Percentiles rank a stretch among this genome's conserved stretches.
phyloP scores from a whole-genome alignment of 2,113 vertebrate species.

The Turdus rufiventris region DNA sequence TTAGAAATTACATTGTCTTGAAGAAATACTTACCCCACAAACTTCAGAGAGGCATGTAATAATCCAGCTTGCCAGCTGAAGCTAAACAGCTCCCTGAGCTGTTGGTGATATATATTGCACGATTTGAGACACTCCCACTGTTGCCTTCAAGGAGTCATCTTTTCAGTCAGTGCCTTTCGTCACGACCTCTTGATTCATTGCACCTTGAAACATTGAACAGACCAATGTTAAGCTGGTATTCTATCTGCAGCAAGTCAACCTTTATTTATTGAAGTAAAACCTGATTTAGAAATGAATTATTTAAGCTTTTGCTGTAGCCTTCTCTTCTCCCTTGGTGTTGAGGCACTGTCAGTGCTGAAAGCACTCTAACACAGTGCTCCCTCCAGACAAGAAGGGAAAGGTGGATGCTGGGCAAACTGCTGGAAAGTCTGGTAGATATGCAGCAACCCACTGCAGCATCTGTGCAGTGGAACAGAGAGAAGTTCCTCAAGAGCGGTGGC shows the following conservation, averaged over 20 bases:
- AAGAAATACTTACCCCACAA: slow-evolving; percentile 42
- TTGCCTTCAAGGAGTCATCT: neutral
- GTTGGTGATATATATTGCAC: slow-evolving; percentile 36
- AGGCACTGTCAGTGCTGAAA: neutral
- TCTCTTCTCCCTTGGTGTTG: neutral
- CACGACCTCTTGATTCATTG: neutral
- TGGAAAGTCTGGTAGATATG: neutral
- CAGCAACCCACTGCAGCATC: neutral
- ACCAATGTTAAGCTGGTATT: neutral
- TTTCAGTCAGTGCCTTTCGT: neutral
- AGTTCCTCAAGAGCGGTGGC: neutral
- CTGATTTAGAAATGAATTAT: neutral
- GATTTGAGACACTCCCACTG: slow-evolving; percentile 50
- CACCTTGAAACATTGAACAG: neutral
- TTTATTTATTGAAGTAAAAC: neutral
- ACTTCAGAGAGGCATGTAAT: neutral
- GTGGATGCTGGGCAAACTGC: neutral
- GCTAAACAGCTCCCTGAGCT: neutral
- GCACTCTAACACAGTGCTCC: neutral
- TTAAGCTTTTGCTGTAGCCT: neutral
- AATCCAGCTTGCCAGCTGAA: slow-evolving; percentile 1
- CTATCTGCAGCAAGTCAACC: neutral
- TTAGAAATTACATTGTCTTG: slow-evolving; percentile 10
- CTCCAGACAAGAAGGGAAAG: neutral
- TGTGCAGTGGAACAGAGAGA: neutral